Base-by-base conservation (phyloP, 2,797 vertebrate genomes). In the Falco novaeseelandiae region DNA sequence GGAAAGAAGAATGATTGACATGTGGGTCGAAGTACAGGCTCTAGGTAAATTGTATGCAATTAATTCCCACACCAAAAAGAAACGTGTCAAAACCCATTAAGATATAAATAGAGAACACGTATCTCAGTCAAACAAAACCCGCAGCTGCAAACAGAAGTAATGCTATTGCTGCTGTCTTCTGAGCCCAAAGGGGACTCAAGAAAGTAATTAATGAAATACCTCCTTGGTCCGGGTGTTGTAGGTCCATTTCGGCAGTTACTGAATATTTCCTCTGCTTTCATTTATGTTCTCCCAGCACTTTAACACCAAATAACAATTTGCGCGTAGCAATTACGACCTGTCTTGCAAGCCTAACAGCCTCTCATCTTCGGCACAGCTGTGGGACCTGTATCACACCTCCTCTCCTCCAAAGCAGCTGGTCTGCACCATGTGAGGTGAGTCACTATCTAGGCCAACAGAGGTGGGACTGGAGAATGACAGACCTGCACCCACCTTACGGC, bases 281-380 rank as follows among this genome's bases (percentile, higher is more conserved):
- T 94, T 91, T 83, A 38, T 85, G 67, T 93, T 96, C 71, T 87
- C 59, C 61, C 40, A 78, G 65, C 86, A 85, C 81, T 89, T 95
- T 38, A 93, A 87, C 36, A 87, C 22, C 29, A 93, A 96, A 89
- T 87, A 96, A 87, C 83, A 78, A 85, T 93, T 93, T 93, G 54
- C 57, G 85, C 74, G 58, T 92, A 52, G 89, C 89, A 92, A 95
- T 95, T 95, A 94, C 92, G 84, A 85, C 40, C 83, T 93, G 87
- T 90, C 94, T 97, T 89, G 67, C 52, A 73, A 87, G 52, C 69
- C 18, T 85, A 89, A 81, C 55, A 74, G 69, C 66, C 44, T 71
- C 67, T 57, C 18, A 25, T 94, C 92, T 93, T 83, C 92, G 22
- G 14, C 78, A 54, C 2, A 9, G 83, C 89, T 44, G 32, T 54